Evolutionary conservation across 1,140 invertebrate species (phyloP), one percentile per base, ranked within the genome.

Genomic region (Nomia melanderi): DNA sequence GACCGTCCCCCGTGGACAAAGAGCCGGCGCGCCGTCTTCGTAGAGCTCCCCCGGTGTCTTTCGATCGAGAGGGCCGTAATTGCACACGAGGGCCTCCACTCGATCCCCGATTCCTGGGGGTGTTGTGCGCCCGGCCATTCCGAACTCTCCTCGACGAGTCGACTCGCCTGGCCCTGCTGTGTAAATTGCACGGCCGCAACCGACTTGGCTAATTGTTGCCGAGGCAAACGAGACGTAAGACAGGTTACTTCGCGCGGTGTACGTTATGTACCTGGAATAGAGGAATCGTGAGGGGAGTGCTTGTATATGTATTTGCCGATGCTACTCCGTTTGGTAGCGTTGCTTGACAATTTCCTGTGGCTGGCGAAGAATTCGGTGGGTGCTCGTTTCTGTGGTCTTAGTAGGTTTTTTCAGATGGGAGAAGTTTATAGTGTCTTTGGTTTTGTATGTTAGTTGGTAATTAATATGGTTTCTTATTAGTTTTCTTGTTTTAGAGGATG

Each of bases 1-100:
- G 23, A 78, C 66, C 63, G 87, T 87, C 57, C 87, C 88, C 79
- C 64, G 74, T 79, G 89, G 89, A 88, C 87, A 88, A 53, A 80
- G 76, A 73, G 79, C 83, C 47, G 86, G 85, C 50, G 79, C 81
- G 74, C 86, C 82, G 59, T 86, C 79, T 74, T 84, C 80, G 80
- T 87, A 88, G 65, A 89, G 84, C 69, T 84, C 81, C 64, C 78
- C 73, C 25, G 79, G 74, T 71, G 71, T 81, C 27, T 82, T 75
- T 31, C 84, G 83, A 88, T 91, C 87, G 79, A 89, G 88, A 81
- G 90, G 85, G 72, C 90, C 87, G 81, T 91, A 92, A 91, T 92
- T 91, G 84, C 91, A 90, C 83, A 89, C 83, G 60, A 88, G 85
- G 50, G 87, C 78, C 82, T 91, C 90, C 59, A 89, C 84, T 73